phyloP scores from a whole-genome alignment of 2,113 vertebrate species.

The Daboia siamensis region DNA sequence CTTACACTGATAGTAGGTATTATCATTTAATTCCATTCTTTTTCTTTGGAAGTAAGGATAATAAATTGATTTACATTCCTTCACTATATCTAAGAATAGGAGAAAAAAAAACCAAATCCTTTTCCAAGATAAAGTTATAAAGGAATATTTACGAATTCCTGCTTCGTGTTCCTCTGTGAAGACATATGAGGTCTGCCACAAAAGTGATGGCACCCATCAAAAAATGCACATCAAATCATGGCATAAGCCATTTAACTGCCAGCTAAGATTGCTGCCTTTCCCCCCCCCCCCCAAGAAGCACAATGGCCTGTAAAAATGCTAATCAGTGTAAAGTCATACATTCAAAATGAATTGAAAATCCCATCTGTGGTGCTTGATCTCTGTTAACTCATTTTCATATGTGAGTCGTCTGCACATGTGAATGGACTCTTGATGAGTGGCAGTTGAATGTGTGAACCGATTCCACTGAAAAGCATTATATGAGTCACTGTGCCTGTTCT shows the following conservation, averaged over 20 bases:
- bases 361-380: not conserved
- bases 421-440: not conserved
- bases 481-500: not conserved
- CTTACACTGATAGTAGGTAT: not conserved
- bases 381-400: not conserved
- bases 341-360: not conserved
- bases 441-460: not conserved
- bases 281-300: not conserved
- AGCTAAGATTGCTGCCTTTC: not conserved
- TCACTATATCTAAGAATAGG: not conserved
- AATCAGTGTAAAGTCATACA: not conserved
- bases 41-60: not conserved
- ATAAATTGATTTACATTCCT: not conserved
- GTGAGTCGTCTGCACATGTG: not conserved
- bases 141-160: not conserved
- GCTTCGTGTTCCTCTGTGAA: not conserved
- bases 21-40: not conserved
- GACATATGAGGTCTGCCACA: not conserved
- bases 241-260: not conserved
- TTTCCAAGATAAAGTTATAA: not conserved
- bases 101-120: not conserved
- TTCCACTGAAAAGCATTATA: not conserved
- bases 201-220: not conserved
- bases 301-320: not conserved
- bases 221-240: not conserved